Base-by-base conservation (phyloP, 2,888 invertebrate species). In the Calephelis perditalis region DNA sequence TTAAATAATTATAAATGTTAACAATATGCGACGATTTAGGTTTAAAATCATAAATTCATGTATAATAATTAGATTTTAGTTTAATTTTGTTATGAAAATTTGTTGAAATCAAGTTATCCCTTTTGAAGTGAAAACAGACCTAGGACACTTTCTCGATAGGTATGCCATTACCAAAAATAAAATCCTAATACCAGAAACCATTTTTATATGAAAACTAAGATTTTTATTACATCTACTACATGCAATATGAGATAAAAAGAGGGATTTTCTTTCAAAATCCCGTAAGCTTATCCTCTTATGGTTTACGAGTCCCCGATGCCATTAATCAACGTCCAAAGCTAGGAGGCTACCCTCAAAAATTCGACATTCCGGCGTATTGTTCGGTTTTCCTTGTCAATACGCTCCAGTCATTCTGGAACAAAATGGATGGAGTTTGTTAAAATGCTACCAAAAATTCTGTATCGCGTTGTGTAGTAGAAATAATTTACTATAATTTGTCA, bases 261-360 rank as follows among this genome's bases (percentile, higher is more conserved):
- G 44, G 59, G 55, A 55, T 59, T 60, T 60, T 46, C 55, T 60
- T 60, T 60, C 46, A 46, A 59, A 55, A 26, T 55, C 56, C 45
- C 26, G 57, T 45, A 52, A 52, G 52, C 56, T 59, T 59, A 59
- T 47, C 58, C 58, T 57, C 57, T 57, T 57, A 57, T 45, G 43
- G 57, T 43, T 52, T 52, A 11, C 52, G 52, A 59, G 71, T 72
- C 71, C 26, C 58, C 44, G 45, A 56, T 9, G 57, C 61, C 79
- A 83, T 84, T 82, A 79, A 84, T 84, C 84, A 80, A 70, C 69
- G 78, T 79, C 79, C 68, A 64, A 74, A 77, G 77, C 76, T 77
- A 76, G 76, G 73, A 76, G 76, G 78, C 71, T 74, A 73, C 73
- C 78, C 78, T 83, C 82, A 60, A 84, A 86, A 85, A 84, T 82